Conservation (phyloP, 92 coral and sea anemone genomes). For the Epizoanthus fatuus region DNA sequence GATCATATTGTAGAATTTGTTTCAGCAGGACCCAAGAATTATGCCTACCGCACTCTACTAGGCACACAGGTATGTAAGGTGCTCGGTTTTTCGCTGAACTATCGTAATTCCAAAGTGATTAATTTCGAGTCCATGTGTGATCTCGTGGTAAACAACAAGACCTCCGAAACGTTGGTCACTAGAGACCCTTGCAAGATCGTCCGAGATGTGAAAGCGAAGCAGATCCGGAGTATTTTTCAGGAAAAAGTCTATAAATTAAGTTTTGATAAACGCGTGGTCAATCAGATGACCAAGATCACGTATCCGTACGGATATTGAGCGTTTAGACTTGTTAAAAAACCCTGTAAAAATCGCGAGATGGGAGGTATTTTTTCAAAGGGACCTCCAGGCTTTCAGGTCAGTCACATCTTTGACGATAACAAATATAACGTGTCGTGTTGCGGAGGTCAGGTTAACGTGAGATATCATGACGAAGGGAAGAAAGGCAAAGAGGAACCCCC, state of each 20-base stretch:
- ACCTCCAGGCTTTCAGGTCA: no score
- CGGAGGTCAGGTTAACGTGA: background rate
- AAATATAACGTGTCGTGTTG: background rate
- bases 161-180: background rate
- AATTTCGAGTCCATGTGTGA: background rate
- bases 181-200: background rate
- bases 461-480: background rate
- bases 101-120: background rate
- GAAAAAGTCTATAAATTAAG: background rate
- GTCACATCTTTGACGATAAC: no score
- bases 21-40: no score
- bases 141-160: background rate
- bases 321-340: no score
- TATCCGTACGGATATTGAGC: background rate
- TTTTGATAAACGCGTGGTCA: background rate
- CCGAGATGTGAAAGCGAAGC: background rate
- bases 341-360: background rate
- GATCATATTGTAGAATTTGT: no score
- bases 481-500: background rate
- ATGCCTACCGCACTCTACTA: no score
- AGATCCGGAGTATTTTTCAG: no score
- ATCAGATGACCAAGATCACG: background rate
- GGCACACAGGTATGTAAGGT: no score
- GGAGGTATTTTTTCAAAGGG: background rate
- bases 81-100: no score